phyloP scores from a whole-genome alignment of 1,140 invertebrate species.

The Drosophila gunungcola region DNA sequence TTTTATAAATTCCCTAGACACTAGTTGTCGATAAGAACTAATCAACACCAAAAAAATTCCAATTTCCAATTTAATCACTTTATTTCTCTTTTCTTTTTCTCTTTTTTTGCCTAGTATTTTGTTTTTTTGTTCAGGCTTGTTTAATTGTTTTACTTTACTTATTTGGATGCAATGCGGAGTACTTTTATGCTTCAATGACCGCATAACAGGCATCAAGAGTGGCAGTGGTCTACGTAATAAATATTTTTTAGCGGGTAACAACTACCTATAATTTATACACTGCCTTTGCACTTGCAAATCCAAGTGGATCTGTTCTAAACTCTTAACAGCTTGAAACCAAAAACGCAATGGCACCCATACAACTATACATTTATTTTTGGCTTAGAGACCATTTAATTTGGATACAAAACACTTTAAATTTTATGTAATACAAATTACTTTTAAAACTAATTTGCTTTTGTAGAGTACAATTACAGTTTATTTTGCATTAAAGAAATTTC shows the following conservation, averaged over 20 bases:
- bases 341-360: too few species aligned
- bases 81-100: constrained; percentile 15
- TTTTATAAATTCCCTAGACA: not conserved
- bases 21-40: not conserved
- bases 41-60: too few species aligned
- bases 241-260: constrained; percentile 8
- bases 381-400: too few species aligned
- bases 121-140: not conserved
- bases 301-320: not conserved
- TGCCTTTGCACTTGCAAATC: not conserved
- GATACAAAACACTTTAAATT: too few species aligned
- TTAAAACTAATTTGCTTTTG: too few species aligned
- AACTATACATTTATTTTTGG: too few species aligned
- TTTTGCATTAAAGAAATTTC: too few species aligned
- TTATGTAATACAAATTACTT: too few species aligned
- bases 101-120: not conserved
- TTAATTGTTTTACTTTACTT: constrained; percentile 1
- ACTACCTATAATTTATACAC: constrained; percentile 16
- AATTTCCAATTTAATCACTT: constrained; percentile 19
- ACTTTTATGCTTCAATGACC: constrained; percentile 46
- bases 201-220: constrained; percentile 39
- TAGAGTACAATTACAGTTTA: too few species aligned
- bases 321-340: too few species aligned
- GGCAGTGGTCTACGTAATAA: constrained; percentile 29
- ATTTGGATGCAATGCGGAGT: constrained; percentile 9